Evolutionary conservation across 1,140 invertebrate species (phyloP), one percentile per base, ranked within the genome.

Genomic region (Drosophila lacertosa): DNA sequence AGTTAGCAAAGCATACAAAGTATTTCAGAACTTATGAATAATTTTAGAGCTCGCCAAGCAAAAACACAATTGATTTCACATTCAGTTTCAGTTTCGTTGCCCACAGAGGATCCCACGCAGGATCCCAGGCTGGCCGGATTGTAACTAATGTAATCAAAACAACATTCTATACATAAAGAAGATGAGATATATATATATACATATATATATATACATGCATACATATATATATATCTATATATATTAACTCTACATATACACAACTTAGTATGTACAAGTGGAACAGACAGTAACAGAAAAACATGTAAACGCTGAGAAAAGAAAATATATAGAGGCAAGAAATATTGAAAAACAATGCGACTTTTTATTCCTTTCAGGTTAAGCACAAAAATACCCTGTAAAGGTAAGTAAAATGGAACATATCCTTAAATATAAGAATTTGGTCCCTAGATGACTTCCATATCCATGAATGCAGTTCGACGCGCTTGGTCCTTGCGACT

Each of bases 111-210:
- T 26, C 0, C 6, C 48, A 18, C 3, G 11, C 10, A 40, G 40
- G 47, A 63, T 40, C 16, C 16, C 1, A 6, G 15, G 5, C 11
- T 9, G 40, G 60, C 45, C 45, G 10, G 53, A 53, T 81, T 67
- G 77, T 73, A 73, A 76, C 58, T 83, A 84, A 84, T 84, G 77
- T 84, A 84, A 80, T 84, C 81, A 84, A 84, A 83, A 73, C 29
- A 62, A 79, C 42, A 71, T 55, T 77, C 58, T 70, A 74, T 37
- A 40, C 10, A 55, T 20, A 29, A 33, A 32, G 7, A 45, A 32
- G 39, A 60, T 53, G 24, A 78, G 6, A 18, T 42, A 76, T 53
- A 74, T 53, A 73, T 47, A 71, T 63, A 69, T 64, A 74, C 58
- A 74, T 64, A 59, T 65, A 50, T 59, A 70, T 72, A 77, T 57